Conservation (phyloP, 2,797 vertebrate species). For the Liasis olivaceus region DNA sequence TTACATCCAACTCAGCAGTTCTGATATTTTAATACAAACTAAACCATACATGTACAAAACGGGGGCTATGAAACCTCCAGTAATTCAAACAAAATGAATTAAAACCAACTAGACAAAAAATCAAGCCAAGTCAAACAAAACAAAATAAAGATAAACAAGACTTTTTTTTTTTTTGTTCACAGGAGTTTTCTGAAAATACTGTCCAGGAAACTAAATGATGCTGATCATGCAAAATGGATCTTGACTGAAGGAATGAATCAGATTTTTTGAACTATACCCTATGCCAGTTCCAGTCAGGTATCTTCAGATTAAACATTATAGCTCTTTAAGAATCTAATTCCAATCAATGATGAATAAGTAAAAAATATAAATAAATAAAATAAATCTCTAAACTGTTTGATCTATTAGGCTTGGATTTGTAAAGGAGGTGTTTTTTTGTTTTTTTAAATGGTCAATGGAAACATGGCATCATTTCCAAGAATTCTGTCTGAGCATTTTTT, state of each 20-base stretch:
- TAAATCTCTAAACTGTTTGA: slow-evolving; percentile 20
- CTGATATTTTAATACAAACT: neutral
- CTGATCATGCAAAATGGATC: neutral
- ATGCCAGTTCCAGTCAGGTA: fast-evolving
- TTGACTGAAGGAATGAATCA: neutral
- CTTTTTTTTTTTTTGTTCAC: neutral
- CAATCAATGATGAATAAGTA: slow-evolving; percentile 13
- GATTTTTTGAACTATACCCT: neutral
- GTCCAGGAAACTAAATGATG: neutral
- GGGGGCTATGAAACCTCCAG: neutral
- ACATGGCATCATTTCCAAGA: neutral
- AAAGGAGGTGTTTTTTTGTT: slow-evolving; percentile 14
- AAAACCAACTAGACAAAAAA: neutral
- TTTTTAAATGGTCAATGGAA: neutral
- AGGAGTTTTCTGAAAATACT: neutral
- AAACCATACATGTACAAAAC: neutral
- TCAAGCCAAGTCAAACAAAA: neutral
- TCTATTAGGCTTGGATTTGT: neutral
- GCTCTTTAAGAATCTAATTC: neutral
- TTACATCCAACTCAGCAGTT: neutral
- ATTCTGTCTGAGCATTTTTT: neutral
- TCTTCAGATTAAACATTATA: neutral
- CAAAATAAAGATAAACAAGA: neutral
- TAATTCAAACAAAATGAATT: neutral
- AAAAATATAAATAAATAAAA: neutral